Conservation (phyloP, 1,140 invertebrate genomes). For the Drosophila jambulina region DNA sequence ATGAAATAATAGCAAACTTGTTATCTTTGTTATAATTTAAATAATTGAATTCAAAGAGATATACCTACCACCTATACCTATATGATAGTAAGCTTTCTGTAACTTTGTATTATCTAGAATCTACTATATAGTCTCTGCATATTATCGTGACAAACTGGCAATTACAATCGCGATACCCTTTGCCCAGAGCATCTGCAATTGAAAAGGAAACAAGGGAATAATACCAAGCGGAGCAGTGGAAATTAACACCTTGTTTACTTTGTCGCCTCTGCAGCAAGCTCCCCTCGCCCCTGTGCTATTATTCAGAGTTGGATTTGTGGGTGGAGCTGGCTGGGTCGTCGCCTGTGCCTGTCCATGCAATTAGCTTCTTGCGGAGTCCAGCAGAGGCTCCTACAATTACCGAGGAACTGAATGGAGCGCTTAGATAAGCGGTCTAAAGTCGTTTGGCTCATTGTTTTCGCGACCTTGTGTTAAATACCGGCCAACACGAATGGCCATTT, state of each 20-base stretch:
- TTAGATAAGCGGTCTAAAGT: slow-evolving; percentile 69
- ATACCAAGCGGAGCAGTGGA: slow-evolving; percentile 41
- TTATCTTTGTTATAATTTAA: not conserved
- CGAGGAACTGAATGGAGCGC: not conserved
- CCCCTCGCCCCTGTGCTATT: slow-evolving; percentile 7
- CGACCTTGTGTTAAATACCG: slow-evolving; percentile 75
- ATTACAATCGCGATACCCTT: slow-evolving; percentile 1
- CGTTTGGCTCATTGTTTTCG: slow-evolving; percentile 65
- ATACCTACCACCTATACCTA: not conserved
- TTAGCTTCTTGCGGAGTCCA: slow-evolving; percentile 50
- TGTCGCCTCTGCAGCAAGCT: slow-evolving; percentile 31
- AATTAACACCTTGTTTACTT: slow-evolving; percentile 81
- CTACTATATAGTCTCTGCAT: not conserved
- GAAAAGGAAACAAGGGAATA: slow-evolving; percentile 14
- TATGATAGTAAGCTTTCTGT: too few species aligned
- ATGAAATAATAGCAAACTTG: too few species aligned
- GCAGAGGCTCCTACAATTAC: slow-evolving; percentile 53
- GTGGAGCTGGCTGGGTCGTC: slow-evolving; percentile 13
- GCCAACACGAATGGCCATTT: slow-evolving; percentile 56
- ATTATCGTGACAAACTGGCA: not conserved
- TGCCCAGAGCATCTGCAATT: not conserved
- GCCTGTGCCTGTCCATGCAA: slow-evolving; percentile 49
- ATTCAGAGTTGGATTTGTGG: slow-evolving; percentile 16
- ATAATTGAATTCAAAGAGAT: not conserved
- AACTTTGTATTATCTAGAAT: not conserved